phyloP scores from a whole-genome alignment of 2,888 invertebrate species.

The Helobdella robusta region DNA sequence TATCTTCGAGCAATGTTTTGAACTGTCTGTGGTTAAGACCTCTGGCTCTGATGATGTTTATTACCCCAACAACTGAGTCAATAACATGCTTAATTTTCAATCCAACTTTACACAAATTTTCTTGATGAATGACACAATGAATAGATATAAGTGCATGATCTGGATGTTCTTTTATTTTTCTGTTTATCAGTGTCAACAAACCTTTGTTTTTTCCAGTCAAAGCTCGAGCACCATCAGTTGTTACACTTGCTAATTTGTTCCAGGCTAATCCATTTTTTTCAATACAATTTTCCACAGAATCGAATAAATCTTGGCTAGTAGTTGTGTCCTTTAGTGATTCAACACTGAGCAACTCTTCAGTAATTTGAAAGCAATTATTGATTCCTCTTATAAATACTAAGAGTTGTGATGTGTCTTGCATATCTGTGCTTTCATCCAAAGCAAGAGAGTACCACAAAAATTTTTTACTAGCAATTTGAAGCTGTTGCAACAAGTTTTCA shows the following conservation, averaged over 20 bases:
- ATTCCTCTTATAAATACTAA: neutral
- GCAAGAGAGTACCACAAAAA: slow-evolving; percentile 8
- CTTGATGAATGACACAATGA: slow-evolving; percentile 6
- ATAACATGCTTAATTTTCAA: slow-evolving; percentile 15
- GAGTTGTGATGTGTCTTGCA: neutral
- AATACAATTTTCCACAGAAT: neutral
- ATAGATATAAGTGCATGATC: neutral
- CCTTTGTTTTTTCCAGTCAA: slow-evolving; percentile 7
- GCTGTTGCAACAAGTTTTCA: neutral
- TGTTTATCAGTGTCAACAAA: neutral
- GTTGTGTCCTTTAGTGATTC: slow-evolving; percentile 13
- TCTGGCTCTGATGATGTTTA: slow-evolving; percentile 17
- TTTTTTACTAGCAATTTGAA: neutral
- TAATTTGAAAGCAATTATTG: neutral
- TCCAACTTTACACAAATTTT: no score
- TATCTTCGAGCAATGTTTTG: slow-evolving; percentile 10
- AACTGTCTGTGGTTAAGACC: slow-evolving; percentile 23
- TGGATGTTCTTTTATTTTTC: neutral
- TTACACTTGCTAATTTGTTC: slow-evolving; percentile 5
- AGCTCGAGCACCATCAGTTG: slow-evolving; percentile 10
- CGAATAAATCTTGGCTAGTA: slow-evolving; percentile 12
- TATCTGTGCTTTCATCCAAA: slow-evolving; percentile 13
- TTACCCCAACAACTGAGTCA: slow-evolving; percentile 2
- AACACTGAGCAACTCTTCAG: neutral
- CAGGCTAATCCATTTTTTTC: neutral